phyloP scores from a whole-genome alignment of 1,140 invertebrate species.

The Drosophila paulistorum region DNA sequence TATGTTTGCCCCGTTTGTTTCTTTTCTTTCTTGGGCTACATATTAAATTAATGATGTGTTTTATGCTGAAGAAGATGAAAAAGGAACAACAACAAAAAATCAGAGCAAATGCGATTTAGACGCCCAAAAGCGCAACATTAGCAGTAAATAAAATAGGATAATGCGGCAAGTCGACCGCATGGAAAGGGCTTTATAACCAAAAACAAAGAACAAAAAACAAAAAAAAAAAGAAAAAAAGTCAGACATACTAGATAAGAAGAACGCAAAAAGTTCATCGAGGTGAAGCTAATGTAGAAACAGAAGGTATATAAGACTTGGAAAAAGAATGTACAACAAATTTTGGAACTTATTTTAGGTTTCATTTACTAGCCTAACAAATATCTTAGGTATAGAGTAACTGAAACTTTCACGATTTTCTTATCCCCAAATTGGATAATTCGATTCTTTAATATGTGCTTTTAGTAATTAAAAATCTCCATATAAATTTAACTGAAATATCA shows the following conservation, averaged over 20 bases:
- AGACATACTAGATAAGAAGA: constrained; percentile 14
- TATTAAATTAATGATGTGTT: constrained; percentile 81
- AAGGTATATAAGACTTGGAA: background rate
- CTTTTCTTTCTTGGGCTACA: constrained; percentile 43
- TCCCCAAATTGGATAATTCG: too few species aligned
- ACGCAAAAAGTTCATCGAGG: constrained; percentile 15
- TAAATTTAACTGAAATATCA: too few species aligned
- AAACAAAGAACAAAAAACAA: constrained; percentile 18
- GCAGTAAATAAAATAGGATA: constrained; percentile 81
- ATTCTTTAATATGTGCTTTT: too few species aligned
- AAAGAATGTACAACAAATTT: background rate
- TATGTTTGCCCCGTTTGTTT: constrained; percentile 21
- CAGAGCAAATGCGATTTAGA: constrained; percentile 75
- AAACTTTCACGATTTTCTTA: too few species aligned
- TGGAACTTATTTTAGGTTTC: too few species aligned
- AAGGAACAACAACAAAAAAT: constrained; percentile 52
- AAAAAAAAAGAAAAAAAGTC: constrained; percentile 24
- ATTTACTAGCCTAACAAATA: too few species aligned
- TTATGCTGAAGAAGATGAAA: constrained; percentile 53
- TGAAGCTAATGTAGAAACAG: background rate
- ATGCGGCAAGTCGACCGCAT: constrained; percentile 76
- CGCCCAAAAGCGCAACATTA: constrained; percentile 76
- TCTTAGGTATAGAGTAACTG: too few species aligned
- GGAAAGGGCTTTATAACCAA: constrained; percentile 36
- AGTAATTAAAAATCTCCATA: too few species aligned